Base-by-base conservation (phyloP, 2,113 vertebrate genomes). In the Oceanodroma tethys region DNA sequence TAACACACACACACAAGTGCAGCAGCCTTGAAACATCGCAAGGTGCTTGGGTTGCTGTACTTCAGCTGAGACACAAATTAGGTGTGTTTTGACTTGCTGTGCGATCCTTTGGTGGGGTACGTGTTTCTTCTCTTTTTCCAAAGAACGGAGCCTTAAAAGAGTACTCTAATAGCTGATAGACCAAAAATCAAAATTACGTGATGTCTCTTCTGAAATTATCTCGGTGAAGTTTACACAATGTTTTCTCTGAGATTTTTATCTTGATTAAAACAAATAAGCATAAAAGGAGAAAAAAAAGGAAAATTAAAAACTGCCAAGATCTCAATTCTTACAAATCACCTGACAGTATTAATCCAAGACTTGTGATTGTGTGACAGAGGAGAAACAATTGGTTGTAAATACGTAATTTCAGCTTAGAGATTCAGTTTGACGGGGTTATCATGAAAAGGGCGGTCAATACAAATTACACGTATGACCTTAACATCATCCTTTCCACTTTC, bases 91-190 rank as follows among this genome's bases (percentile, higher is more conserved):
- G 68, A 74, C 93, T 74, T 59, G 72, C 88, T 86, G 62, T 63
- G 60, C 1, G 18, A 83, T 80, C 52, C 29, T 93, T 92, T 72
- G 45, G 91, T 26, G 2, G 66, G 58, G 72, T 78, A 45, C 36
- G 30, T 30, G 5, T 9, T 72, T 80, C 52, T 45, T 7, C 4
- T 48, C 11, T 48, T 78, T 79, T 75, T 12, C 25, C 4, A 2
- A 71, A 76, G 88, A 88, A 60, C 22, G 2, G 30, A 93, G 92
- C 74, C 95, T 97, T 96, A 79, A 83, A 79, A 84, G 26, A 90
- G 45, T 40, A 60, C 17, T 50, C 11, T 87, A 42, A 48, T 9
- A 60, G 74, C 60, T 60, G 68, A 70, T 27, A 90, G 72, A 67
- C 34, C 83, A 91, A 92, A 85, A 75, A 70, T 63, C 50, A 90